These are phyloP conservation scores for Peromyscus aztecus DNA, from an alignment of 2,797 vertebrate genomes.

Conservation along the genomic window DNA sequence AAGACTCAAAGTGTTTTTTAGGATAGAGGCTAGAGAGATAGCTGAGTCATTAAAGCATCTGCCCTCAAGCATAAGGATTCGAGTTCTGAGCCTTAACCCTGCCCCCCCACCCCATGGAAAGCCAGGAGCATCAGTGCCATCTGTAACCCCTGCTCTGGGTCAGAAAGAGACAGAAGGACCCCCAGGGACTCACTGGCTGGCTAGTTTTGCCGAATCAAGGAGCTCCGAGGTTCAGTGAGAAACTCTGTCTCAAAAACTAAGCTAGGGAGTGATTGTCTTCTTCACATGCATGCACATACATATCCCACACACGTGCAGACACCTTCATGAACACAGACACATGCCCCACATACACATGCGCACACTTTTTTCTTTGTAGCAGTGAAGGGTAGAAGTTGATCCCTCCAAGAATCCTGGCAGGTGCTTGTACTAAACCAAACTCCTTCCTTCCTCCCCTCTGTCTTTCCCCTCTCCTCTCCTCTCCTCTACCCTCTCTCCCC, in stretches of 20 bases:
- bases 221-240: background rate
- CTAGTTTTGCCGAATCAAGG: too few relatives aligned
- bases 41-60: background rate
- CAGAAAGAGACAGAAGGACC: too few relatives aligned
- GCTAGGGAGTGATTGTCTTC: background rate
- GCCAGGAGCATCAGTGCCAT: background rate
- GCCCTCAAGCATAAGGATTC: background rate
- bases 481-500: background rate
- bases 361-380: background rate
- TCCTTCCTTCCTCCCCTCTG: background rate
- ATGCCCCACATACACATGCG: background rate
- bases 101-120: background rate
- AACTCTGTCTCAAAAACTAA: background rate
- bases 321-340: background rate
- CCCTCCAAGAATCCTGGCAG: background rate
- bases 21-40: background rate
- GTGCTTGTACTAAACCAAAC: background rate
- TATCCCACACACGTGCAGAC: background rate
- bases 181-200: background rate
- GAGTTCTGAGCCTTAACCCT: background rate
- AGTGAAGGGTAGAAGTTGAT: conserved; percentile 38
- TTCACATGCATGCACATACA: background rate
- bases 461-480: background rate
- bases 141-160: background rate
- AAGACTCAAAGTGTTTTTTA: background rate